phyloP scores from a whole-genome alignment of 2,888 invertebrate genomes.

The Andrena dorsata region DNA sequence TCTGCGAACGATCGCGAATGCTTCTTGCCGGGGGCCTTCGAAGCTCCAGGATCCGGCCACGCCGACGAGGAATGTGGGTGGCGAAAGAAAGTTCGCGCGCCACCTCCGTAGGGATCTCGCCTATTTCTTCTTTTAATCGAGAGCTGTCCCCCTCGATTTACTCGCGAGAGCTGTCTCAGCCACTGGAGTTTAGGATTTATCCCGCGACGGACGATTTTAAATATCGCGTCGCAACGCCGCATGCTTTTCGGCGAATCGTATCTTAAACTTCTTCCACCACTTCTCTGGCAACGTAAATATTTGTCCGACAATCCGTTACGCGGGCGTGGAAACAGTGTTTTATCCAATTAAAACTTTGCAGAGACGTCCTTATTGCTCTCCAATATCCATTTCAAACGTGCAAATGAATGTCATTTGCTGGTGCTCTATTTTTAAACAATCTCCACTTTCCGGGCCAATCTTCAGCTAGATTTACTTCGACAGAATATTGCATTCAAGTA shows the following conservation, averaged over 20 bases:
- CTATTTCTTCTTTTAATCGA: conserved; percentile 31
- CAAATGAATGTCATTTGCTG: too few species aligned
- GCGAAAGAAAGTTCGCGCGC: background rate
- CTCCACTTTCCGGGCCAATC: too few species aligned
- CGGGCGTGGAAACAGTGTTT: too few species aligned
- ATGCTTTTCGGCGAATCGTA: background rate
- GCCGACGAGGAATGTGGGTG: conserved; percentile 11
- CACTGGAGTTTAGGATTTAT: conserved; percentile 11
- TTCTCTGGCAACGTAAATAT: background rate
- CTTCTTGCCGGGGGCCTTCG: background rate
- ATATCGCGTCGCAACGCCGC: conserved; percentile 14
- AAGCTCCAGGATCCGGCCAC: background rate
- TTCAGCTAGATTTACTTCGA: too few species aligned
- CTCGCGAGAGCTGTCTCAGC: background rate
- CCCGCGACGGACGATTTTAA: conserved; percentile 17
- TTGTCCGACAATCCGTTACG: background rate
- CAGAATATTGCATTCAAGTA: too few species aligned
- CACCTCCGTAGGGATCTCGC: background rate
- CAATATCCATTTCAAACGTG: too few species aligned
- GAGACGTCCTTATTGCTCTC: too few species aligned
- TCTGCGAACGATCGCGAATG: background rate
- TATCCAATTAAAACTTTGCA: too few species aligned
- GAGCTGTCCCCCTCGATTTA: conserved; percentile 8
- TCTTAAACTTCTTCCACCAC: background rate
- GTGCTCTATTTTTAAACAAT: too few species aligned